Conservation (phyloP, 2,888 invertebrate species). For the Deilephila porcellus region DNA sequence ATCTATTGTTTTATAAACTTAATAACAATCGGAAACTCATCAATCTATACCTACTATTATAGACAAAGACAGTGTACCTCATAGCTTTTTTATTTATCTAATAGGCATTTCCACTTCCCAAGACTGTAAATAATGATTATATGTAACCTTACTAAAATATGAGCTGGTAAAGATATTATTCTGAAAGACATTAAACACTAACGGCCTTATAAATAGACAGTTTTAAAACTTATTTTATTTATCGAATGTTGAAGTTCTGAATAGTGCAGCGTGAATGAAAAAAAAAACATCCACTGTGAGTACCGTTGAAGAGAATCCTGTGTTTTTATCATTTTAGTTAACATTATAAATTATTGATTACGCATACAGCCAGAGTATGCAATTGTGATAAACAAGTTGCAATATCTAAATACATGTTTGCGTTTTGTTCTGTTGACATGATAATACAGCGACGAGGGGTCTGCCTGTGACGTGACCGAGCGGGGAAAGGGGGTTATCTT, state of each 20-base stretch:
- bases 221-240: no score
- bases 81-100: no score
- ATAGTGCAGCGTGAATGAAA: not conserved
- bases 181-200: no score
- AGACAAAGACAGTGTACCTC: no score
- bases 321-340: not conserved
- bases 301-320: not conserved
- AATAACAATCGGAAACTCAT: not conserved
- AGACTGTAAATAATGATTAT: no score
- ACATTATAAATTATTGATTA: constrained; percentile 8
- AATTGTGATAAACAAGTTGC: constrained; percentile 27
- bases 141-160: no score
- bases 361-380: constrained; percentile 14
- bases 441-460: constrained; percentile 22
- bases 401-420: constrained; percentile 7
- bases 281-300: not conserved
- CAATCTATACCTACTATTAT: no score
- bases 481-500: constrained; percentile 55
- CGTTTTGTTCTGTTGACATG: not conserved
- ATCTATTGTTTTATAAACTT: not conserved
- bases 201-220: no score
- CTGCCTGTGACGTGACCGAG: constrained; percentile 35
- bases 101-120: no score
- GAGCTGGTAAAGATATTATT: no score
- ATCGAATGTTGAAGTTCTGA: not conserved